Base-by-base conservation (phyloP, 2,797 vertebrate species). In the Malurus splendens region DNA sequence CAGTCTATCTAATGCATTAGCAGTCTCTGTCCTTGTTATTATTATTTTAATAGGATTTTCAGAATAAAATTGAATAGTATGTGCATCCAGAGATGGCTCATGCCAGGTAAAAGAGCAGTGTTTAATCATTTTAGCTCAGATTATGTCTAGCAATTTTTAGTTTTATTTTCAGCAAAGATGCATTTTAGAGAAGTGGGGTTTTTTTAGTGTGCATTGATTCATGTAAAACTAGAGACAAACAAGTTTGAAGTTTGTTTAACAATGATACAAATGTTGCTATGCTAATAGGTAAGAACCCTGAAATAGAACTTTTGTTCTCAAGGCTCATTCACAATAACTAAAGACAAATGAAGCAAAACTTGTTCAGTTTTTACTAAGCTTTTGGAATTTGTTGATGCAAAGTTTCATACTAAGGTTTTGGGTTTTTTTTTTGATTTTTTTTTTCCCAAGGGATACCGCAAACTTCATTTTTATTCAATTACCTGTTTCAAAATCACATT, bases 1-100 rank as follows among this genome's bases (percentile, higher is more conserved):
- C 42, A 28, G 27, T 24, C 28, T n/a, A 59, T 52, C 82, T 60
- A 82, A 80, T 75, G 59, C 73, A 82, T 65, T 68, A 48, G 44
- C 52, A 70, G 44, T n/a, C 52, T 72, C 41, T 56, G n/a, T 70
- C 48, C 47, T 83, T 52, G 4, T 71, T 62, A n/a, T 74, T 79
- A 60, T 24, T 66, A 70, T 79, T 92, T 85, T 70, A 89, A 77
- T 72, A 78, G 42, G n/a, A 66, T 81, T 92, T 87, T 86, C 70
- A 73, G 39, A 90, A 51, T 78, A 51, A 77, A 87, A 89, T 59
- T 8, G 39, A 82, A 88, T 39, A 73, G 7, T 60, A 45, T 33
- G n/a, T 60, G 22, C 12, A 6, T 59, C n/a, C 76, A 83, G 56
- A 83, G 36, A 83, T 83, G 50, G 48, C 18, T 74, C n/a, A 25